phyloP scores from a whole-genome alignment of 2,113 vertebrate species.

The Calyptomena viridis region DNA sequence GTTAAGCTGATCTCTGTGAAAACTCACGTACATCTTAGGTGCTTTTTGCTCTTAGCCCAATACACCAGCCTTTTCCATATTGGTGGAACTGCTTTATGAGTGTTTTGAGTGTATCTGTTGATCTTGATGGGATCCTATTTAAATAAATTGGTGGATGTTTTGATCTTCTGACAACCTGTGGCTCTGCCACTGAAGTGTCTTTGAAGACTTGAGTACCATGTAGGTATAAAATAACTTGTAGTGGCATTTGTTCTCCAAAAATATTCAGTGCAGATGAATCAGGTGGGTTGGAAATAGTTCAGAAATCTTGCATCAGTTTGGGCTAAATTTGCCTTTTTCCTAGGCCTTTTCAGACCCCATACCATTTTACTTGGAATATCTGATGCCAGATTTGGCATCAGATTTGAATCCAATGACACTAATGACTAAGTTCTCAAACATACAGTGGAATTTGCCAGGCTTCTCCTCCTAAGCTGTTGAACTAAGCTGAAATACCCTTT shows the following conservation, averaged over 20 bases:
- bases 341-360: background rate
- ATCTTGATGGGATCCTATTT: background rate
- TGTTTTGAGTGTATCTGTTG: background rate
- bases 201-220: background rate
- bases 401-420: background rate
- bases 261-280: background rate
- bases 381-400: background rate
- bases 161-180: background rate
- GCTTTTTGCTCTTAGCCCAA: background rate
- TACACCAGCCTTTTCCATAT: background rate
- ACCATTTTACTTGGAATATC: background rate
- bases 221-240: background rate
- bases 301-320: background rate
- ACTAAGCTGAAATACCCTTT: background rate
- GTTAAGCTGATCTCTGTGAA: background rate
- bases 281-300: background rate
- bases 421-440: background rate
- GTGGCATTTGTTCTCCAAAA: background rate
- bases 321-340: background rate
- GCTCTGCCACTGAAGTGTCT: background rate
- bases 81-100: background rate
- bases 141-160: background rate
- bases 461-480: background rate
- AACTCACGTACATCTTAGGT: background rate
- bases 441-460: background rate